Evolutionary conservation across 30 jellyfish, hydroid and myxozoan species (phyloP), one percentile per base, ranked within the genome.

Genomic region (Chironex yamaguchii): DNA sequence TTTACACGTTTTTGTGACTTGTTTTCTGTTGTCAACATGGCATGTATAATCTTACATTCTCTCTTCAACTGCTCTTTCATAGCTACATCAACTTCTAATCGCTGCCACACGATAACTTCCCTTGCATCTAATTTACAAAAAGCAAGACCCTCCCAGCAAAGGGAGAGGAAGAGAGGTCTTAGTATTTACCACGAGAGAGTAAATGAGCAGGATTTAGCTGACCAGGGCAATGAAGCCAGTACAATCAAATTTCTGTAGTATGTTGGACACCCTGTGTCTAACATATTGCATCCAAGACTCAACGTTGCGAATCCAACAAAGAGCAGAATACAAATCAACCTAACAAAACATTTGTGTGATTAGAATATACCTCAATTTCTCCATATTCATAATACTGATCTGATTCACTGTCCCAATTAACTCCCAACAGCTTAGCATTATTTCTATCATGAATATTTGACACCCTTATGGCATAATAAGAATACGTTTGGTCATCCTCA

Each of bases 261-360:
- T 54, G 21, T 54, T 27, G 11, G 71, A 6, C 22, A 54, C 72
- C 34, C 29, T 34, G 52, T 79, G 67, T 1, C 68, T n/a, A n/a
- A 79, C 90, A 63, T 54, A 79, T 66, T 79, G 90, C 3, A 33
- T 58, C 90, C 90, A 79, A 50, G 90, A 82, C 49, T 79, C 65
- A 32, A 35, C 65, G 68, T 79, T 79, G 28, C 78, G 28, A 31
- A 78, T 79, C 82, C 90, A 79, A 53, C 90, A 79, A 20, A 34
- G 49, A 36, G 71, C 50, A 48, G 92, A 34, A 29, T 51, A 22
- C 34, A 85, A 82, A 49, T 82, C 92, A 24, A 67, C 72, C 92
- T 85, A 82, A 53, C 65, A 63, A 64, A 52, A 67, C 49, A 14
- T 69, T 9, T 83, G 87, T 23, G 65, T 27, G 32, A 58, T 29